phyloP scores from a whole-genome alignment of 2,888 invertebrate genomes.

The Carabus problematicus region DNA sequence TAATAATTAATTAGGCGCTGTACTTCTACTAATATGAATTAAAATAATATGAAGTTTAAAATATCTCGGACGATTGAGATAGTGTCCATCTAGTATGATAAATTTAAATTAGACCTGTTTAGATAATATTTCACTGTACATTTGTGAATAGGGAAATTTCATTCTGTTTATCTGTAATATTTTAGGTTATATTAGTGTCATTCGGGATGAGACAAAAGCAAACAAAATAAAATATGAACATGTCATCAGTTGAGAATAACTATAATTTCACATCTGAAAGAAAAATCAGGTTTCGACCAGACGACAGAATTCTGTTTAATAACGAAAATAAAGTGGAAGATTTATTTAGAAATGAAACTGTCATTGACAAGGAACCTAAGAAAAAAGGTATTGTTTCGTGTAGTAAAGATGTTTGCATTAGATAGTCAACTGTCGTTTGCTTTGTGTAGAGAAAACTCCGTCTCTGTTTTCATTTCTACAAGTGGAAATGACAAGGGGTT shows the following conservation, averaged over 20 bases:
- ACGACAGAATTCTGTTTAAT: slow-evolving; percentile 56
- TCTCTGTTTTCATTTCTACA: slow-evolving; percentile 75
- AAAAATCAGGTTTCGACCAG: slow-evolving; percentile 61
- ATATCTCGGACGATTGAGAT: too few relatives aligned
- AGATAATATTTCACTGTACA: too few relatives aligned
- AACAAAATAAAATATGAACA: slow-evolving; percentile 38
- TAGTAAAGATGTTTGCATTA: not conserved
- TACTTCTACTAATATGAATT: too few relatives aligned
- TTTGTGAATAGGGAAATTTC: slow-evolving; percentile 3
- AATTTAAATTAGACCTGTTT: too few relatives aligned
- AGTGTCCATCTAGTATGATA: too few relatives aligned
- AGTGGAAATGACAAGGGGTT: slow-evolving; percentile 90
- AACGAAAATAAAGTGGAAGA: slow-evolving; percentile 58
- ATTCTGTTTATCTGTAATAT: slow-evolving; percentile 29
- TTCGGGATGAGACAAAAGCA: slow-evolving; percentile 32
- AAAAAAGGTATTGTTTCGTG: slow-evolving; percentile 48
- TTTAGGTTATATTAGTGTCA: slow-evolving; percentile 39
- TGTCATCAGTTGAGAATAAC: slow-evolving; percentile 44
- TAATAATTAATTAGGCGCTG: too few relatives aligned
- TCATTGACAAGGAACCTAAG: slow-evolving; percentile 50
- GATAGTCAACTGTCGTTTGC: slow-evolving; percentile 1
- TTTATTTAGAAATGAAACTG: slow-evolving; percentile 51
- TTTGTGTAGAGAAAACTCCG: slow-evolving; percentile 50
- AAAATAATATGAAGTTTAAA: too few relatives aligned
- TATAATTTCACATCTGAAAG: slow-evolving; percentile 53